Evolutionary conservation across 1,140 invertebrate genomes (phyloP).

Genomic region (Heliconius congener): DNA sequence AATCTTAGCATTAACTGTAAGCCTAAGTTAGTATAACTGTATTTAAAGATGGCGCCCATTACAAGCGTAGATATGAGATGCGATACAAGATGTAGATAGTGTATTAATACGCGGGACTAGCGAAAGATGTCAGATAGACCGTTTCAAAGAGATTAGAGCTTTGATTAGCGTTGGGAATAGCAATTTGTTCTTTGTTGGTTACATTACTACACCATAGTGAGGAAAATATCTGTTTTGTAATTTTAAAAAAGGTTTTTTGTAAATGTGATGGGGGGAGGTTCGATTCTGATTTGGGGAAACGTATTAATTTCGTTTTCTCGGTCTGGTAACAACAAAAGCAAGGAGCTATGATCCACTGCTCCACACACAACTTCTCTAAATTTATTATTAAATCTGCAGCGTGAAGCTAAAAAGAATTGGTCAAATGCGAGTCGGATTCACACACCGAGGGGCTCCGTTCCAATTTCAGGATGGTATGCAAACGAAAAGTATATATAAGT

Average conservation of each 20-base stretch:
- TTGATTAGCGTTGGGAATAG: constrained; percentile 2
- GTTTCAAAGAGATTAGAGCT: constrained; percentile 23
- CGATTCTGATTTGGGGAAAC: no score
- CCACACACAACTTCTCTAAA: no score
- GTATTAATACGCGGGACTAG: constrained; percentile 22
- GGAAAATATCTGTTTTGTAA: neutral
- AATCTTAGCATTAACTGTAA: constrained; percentile 34
- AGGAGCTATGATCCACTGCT: no score
- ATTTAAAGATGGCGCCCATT: constrained; percentile 27
- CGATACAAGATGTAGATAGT: constrained; percentile 26
- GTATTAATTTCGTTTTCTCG: no score
- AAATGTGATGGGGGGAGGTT: no score
- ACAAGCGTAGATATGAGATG: constrained; percentile 27
- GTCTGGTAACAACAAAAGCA: no score
- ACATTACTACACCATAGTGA: neutral
- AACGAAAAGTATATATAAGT: no score
- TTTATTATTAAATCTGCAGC: no score
- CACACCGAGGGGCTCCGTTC: no score
- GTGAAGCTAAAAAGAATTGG: no score
- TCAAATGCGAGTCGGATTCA: no score
- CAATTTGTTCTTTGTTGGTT: constrained; percentile 11
- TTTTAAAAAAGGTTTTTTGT: neutral
- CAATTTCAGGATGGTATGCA: no score
- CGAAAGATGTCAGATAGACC: constrained; percentile 18
- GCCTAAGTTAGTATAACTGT: constrained; percentile 30